Conservation (phyloP, 2,113 vertebrate species). For the Uropsilus gracilis region DNA sequence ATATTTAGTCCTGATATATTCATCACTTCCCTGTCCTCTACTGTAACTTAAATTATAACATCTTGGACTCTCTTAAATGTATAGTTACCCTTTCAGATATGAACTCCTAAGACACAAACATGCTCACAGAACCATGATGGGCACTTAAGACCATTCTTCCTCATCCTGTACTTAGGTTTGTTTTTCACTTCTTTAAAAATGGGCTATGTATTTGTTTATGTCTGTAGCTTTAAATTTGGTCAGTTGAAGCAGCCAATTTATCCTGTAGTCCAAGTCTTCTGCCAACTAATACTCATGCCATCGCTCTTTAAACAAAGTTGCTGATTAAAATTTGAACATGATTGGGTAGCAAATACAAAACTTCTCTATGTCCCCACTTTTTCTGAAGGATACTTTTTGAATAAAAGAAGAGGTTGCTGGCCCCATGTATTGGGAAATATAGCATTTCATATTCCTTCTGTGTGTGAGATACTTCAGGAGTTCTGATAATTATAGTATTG, state of each 20-base stretch:
- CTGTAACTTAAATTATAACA: background rate
- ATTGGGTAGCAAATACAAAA: background rate
- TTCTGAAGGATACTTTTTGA: background rate
- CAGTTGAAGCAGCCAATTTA: background rate
- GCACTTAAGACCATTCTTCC: background rate
- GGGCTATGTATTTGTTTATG: background rate
- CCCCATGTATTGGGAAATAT: background rate
- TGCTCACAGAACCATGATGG: background rate
- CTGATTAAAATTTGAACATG: slow-evolving; percentile 15
- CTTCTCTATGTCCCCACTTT: background rate
- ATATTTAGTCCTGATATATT: background rate
- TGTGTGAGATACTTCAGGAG: background rate
- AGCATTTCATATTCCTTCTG: background rate
- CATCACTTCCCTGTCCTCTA: background rate
- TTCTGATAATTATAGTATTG: background rate
- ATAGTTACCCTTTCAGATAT: too few species aligned
- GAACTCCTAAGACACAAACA: background rate
- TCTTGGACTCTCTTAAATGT: background rate
- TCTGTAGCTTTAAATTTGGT: background rate
- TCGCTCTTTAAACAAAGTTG: background rate
- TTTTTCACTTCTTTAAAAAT: background rate
- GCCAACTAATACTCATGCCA: background rate
- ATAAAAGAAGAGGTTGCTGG: background rate
- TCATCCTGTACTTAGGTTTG: background rate
- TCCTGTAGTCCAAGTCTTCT: background rate